A percentile compares a stretch with the other conserved stretches of the same genome.
Evolutionary conservation across 2,797 vertebrate species (phyloP).

Genomic region (Stomatorhinus walkeri): DNA sequence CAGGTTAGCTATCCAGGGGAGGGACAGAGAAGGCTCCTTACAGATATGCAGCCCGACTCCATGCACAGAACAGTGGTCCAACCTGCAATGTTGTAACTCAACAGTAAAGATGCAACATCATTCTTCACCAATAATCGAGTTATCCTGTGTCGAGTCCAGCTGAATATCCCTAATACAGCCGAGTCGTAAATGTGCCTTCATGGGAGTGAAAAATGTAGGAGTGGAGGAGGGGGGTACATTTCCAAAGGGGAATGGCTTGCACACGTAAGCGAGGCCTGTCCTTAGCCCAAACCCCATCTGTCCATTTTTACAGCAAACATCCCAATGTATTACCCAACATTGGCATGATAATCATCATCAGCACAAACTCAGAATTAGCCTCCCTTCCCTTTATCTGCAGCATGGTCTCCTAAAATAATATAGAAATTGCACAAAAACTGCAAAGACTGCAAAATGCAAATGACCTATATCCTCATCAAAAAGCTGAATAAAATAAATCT

Average conservation of each 20-base stretch:
- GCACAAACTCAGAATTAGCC: neutral
- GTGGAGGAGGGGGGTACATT: neutral
- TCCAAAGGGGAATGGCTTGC: neutral
- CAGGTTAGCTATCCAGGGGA: conserved; percentile 28
- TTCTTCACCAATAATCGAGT: neutral
- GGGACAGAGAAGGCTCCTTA: conserved; percentile 8
- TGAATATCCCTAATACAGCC: neutral
- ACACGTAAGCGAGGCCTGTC: neutral
- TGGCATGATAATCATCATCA: neutral
- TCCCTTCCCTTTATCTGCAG: neutral
- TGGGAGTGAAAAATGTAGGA: neutral
- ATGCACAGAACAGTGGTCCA: conserved; percentile 28
- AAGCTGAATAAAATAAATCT: neutral
- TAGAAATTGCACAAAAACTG: neutral
- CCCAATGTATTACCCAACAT: neutral
- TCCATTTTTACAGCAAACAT: neutral
- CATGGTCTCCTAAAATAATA: neutral
- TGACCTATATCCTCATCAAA: neutral
- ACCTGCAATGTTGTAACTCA: conserved; percentile 30
- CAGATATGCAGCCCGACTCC: conserved; percentile 23
- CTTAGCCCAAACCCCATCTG: neutral
- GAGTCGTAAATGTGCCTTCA: neutral
- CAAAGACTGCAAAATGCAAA: neutral
- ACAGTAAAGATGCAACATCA: conserved; percentile 23
- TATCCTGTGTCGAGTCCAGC: neutral